Evolutionary conservation across 2,113 vertebrate genomes (phyloP).

Genomic region (Mesitornis unicolor): DNA sequence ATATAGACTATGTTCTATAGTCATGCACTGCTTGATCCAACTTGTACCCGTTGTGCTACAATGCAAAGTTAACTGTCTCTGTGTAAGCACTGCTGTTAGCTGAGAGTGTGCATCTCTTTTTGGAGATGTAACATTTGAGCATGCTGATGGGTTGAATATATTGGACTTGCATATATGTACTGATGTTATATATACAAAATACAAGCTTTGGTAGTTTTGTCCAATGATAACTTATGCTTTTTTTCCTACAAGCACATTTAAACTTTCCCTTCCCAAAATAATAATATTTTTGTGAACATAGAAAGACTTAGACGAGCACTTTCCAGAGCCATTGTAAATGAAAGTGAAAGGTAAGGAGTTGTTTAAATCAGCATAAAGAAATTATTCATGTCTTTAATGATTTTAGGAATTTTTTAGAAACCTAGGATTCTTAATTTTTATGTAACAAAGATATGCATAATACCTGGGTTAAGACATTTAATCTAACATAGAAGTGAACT

Average conservation of each 20-base stretch:
- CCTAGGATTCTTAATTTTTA: not conserved
- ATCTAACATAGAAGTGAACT: constrained; percentile 4
- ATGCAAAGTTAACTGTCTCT: not conserved
- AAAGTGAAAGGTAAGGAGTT: not conserved
- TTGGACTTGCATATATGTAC: not conserved
- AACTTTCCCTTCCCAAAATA: rapidly evolving
- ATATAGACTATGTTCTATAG: no score
- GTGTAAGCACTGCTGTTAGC: rapidly evolving
- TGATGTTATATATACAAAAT: not conserved
- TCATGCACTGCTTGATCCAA: rapidly evolving
- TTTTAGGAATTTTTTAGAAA: not conserved
- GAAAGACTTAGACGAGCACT: not conserved
- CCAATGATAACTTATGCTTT: rapidly evolving
- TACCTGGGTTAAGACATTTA: not conserved
- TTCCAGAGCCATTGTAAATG: not conserved
- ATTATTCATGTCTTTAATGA: not conserved
- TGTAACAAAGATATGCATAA: not conserved
- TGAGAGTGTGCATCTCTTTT: rapidly evolving
- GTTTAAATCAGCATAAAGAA: not conserved
- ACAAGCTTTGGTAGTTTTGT: not conserved
- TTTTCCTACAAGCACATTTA: rapidly evolving
- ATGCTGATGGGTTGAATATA: not conserved
- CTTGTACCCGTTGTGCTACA: no score
- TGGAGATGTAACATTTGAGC: not conserved
- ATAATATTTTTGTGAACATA: not conserved